Evolutionary conservation across 1,140 invertebrate species (phyloP), one percentile per base, ranked within the genome.

Genomic region (Bombus turneri): DNA sequence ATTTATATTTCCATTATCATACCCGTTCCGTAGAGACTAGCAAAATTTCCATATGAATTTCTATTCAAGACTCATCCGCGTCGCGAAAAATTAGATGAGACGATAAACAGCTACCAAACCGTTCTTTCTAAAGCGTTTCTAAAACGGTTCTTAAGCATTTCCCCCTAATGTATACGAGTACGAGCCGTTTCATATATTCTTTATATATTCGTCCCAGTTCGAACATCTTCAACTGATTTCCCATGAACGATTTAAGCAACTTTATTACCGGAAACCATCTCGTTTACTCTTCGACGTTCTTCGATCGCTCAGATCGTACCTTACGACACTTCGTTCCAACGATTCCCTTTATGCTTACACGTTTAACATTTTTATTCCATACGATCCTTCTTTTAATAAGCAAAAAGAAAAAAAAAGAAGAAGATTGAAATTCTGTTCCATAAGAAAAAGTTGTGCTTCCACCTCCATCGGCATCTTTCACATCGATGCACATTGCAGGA

Each of bases 211-310:
- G 72, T 59, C 53, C 77, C n/a, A 47, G 18, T 68, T 41, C 22
- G 53, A n/a, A 64, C 31, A 25, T 6, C 68, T 66, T n/a, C 34
- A 57, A n/a, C 13, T 64, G 34, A 28, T 47, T 57, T 64, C 28
- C 64, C 41, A 76, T 84, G 87, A 80, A 77, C 43, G 10, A 88
- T 78, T 88, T 83, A 68, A 83, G 43, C 47, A 53, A 81, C 37
- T n/a, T 87, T 85, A 87, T 88, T 78, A 57, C 34, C 59, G 74
- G 72, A 87, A 84, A 74, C 41, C 12, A 34, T 66, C n/a, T 66
- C 53, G 31, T 34, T 41, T 15, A 41, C 31, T 41, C 41, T 13
- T 22, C 41, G 15, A 57, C 37, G 66, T 57, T 28, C 8, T 8
- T 69, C 15, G 41, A 39, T 18, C 39, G 64, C 34, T 57, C 34